phyloP scores from a whole-genome alignment of 1,140 invertebrate genomes.

The Doryteuthis pealeii region DNA sequence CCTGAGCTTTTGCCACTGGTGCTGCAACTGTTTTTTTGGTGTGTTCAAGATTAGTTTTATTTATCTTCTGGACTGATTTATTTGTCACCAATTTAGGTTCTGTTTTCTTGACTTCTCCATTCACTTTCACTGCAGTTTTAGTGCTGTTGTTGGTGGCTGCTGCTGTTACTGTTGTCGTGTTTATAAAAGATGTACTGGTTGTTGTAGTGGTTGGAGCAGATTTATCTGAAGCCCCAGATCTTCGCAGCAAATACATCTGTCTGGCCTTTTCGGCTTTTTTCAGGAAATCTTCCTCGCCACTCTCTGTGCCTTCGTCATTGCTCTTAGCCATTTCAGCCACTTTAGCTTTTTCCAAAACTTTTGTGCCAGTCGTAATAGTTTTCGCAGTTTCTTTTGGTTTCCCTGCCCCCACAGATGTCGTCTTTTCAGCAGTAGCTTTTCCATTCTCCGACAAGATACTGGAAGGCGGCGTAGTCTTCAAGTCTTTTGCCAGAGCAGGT shows the following conservation, averaged over 20 bases:
- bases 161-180: constrained; percentile 9
- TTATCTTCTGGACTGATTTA: background rate
- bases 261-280: constrained; percentile 50
- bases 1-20: too few species aligned
- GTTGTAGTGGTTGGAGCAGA: constrained; percentile 12
- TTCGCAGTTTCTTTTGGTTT: constrained; percentile 17
- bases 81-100: background rate
- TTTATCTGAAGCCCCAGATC: constrained; percentile 8
- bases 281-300: constrained; percentile 39
- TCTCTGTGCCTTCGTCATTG: background rate
- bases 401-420: background rate
- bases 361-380: constrained; percentile 4
- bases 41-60: background rate
- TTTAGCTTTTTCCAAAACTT: constrained; percentile 14
- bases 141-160: constrained; percentile 21
- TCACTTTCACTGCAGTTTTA: background rate
- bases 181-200: constrained; percentile 14
- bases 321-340: constrained; percentile 16
- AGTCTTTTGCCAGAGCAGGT: constrained; percentile 15
- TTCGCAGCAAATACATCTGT: constrained; percentile 47
- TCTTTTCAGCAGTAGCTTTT: constrained; percentile 17
- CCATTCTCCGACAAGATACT: too few species aligned
- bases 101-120: background rate
- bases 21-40: background rate
- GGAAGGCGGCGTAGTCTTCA: constrained; percentile 1